phyloP scores from a whole-genome alignment of 2,113 vertebrate genomes.

The Callionymus lyra region DNA sequence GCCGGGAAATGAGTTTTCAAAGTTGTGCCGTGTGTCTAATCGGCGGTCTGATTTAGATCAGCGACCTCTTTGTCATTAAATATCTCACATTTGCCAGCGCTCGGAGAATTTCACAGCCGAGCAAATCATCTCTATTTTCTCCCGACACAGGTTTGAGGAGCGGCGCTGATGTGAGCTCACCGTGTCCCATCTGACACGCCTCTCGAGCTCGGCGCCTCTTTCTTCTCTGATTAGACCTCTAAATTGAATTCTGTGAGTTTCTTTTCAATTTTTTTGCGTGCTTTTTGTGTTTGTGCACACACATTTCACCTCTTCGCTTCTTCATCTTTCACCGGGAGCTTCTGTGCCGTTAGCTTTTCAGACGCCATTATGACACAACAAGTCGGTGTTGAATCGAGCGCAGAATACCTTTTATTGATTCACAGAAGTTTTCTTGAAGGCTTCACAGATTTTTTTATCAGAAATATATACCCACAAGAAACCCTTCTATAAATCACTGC shows the following conservation, averaged over 20 bases:
- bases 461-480: too few relatives aligned
- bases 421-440: too few relatives aligned
- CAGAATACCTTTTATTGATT: too few relatives aligned
- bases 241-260: conserved; percentile 42
- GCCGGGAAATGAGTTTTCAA: too few relatives aligned
- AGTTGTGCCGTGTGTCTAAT: conserved; percentile 9
- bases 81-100: conserved; percentile 23
- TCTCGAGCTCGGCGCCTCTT: conserved; percentile 42
- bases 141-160: conserved; percentile 15
- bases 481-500: too few relatives aligned
- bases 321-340: background rate
- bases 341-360: too few relatives aligned
- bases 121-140: conserved; percentile 18
- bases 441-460: too few relatives aligned
- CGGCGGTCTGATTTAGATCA: conserved; percentile 23
- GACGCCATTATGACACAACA: too few relatives aligned
- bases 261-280: conserved; percentile 35
- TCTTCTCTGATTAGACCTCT: conserved; percentile 33
- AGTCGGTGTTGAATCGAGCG: too few relatives aligned
- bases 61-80: conserved; percentile 24
- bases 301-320: conserved; percentile 9
- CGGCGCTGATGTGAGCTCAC: conserved; percentile 29
- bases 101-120: conserved; percentile 19
- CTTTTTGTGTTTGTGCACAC: conserved; percentile 30
- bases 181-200: conserved; percentile 41